Evolutionary conservation across 2,113 vertebrate genomes (phyloP), one percentile per base, ranked within the genome.

Genomic region (Cyprinodon brontotheroides): DNA sequence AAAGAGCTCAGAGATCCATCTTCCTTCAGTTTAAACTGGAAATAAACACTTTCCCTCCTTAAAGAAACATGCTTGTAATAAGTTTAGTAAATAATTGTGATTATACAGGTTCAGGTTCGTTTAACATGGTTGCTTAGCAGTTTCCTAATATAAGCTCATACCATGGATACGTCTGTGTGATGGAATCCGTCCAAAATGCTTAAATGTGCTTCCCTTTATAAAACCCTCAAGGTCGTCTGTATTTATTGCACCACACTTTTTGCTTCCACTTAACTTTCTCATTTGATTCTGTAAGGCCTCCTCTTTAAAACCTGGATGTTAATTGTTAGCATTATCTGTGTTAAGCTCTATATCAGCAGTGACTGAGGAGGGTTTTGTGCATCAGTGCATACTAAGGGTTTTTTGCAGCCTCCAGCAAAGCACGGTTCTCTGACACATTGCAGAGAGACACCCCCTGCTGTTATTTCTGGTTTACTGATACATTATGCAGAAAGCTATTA

Each of bases 401-500:
- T 86, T 76, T 81, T 65, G 29, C 47, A 81, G 76, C 77, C 84
- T 82, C 57, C 45, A 72, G 63, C 74, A 75, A 82, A 79, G 64
- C 79, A 62, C n/a, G 57, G 75, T 77, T 80, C 70, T 48, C 61
- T 71, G 17, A 47, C 84, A 78, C 86, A 57, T 66, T 78, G 83
- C 87, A 71, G 75, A 76, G 69, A 79, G 68, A 87, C 82, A 68
- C 81, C 85, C 78, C 81, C 73, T 48, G 12, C 85, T 83, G 74
- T 85, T 87, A 82, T 89, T 85, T 85, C 64, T 78, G 78, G 68
- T 87, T 81, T 80, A 73, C 84, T 84, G 78, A 82, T 88, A 82
- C 86, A 84, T 90, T 86, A 86, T 90, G 80, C 86, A 92, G 86
- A 69, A 78, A 74, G 80, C 72, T 82, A 78, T 92, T 92, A 92